phyloP scores from a whole-genome alignment of 1,140 invertebrate species.

The Trachelipus rathkii region DNA sequence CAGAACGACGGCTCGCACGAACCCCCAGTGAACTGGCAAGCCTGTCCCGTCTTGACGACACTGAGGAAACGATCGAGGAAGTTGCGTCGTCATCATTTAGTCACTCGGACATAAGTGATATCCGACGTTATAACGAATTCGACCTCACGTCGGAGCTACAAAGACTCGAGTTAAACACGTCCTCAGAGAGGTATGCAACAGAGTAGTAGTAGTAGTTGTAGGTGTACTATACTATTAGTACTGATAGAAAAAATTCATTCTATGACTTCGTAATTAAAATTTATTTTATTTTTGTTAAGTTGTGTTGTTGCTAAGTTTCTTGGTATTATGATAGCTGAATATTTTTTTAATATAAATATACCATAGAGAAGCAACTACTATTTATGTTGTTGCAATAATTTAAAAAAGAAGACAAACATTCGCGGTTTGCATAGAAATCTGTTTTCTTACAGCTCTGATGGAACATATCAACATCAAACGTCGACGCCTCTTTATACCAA shows the following conservation, averaged over 20 bases:
- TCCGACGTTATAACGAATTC: slow-evolving; percentile 27
- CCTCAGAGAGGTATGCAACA: slow-evolving; percentile 22
- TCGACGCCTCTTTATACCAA: neutral
- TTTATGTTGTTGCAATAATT: too few relatives aligned
- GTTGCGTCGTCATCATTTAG: slow-evolving; percentile 30
- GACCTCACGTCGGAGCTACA: slow-evolving; percentile 30
- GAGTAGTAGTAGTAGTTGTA: neutral
- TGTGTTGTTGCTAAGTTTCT: too few relatives aligned
- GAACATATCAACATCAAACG: neutral
- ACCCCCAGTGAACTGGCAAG: slow-evolving; percentile 29
- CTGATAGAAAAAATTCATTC: too few relatives aligned
- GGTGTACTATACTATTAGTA: too few relatives aligned
- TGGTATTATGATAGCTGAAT: too few relatives aligned
- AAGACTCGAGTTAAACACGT: slow-evolving; percentile 29
- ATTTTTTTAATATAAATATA: too few relatives aligned
- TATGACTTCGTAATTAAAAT: too few relatives aligned
- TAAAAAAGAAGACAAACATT: too few relatives aligned
- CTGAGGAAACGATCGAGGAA: slow-evolving; percentile 36
- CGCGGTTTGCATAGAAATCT: neutral
- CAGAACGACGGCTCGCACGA: slow-evolving; percentile 33
- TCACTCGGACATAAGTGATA: slow-evolving; percentile 10
- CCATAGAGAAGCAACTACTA: too few relatives aligned
- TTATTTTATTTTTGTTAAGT: too few relatives aligned
- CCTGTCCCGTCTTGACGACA: slow-evolving; percentile 34
- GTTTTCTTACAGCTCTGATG: too few relatives aligned